These are phyloP conservation scores for Spodoptera picta DNA, from an alignment of 2,888 invertebrate species.

Conservation along the genomic window DNA sequence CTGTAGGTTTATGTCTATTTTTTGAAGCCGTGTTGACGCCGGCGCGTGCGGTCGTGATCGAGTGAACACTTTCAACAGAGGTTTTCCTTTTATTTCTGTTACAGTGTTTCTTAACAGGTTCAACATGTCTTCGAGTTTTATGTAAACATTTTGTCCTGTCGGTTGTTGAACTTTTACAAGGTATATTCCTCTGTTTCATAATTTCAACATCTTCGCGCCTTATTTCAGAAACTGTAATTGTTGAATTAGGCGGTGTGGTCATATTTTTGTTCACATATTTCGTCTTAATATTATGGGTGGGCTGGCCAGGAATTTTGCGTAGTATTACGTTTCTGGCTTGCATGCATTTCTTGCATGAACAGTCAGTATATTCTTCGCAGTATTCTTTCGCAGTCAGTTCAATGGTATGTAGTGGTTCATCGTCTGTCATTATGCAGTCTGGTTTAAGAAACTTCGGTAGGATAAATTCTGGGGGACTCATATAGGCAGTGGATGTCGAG, in stretches of 20 bases:
- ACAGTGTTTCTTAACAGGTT: slow-evolving; percentile 36
- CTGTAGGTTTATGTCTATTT: slow-evolving; percentile 47
- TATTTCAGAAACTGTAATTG: slow-evolving; percentile 51
- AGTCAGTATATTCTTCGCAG: slow-evolving; percentile 54
- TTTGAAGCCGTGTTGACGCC: slow-evolving; percentile 40
- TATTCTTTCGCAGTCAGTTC: slow-evolving; percentile 50
- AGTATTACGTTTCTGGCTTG: slow-evolving; percentile 45
- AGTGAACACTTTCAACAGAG: slow-evolving; percentile 41
- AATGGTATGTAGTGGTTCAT: slow-evolving; percentile 58
- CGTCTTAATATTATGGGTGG: slow-evolving; percentile 31
- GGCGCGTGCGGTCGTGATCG: slow-evolving; percentile 27
- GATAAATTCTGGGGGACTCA: slow-evolving; percentile 85
- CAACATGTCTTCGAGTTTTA: slow-evolving; percentile 50
- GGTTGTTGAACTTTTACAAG: slow-evolving; percentile 13
- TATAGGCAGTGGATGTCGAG: slow-evolving; percentile 85
- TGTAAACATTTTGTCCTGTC: slow-evolving; percentile 51
- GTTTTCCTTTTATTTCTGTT: slow-evolving; percentile 52
- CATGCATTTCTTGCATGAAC: slow-evolving; percentile 65
- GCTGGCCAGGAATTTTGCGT: slow-evolving; percentile 27
- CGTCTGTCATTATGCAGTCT: slow-evolving; percentile 57
- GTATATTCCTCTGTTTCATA: slow-evolving; percentile 27
- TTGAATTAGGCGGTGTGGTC: slow-evolving; percentile 72
- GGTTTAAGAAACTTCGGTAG: slow-evolving; percentile 73
- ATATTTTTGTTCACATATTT: slow-evolving; percentile 38
- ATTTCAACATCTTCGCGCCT: slow-evolving; percentile 31